Evolutionary conservation across 2,888 invertebrate species (phyloP), one percentile per base, ranked within the genome.

Genomic region (Tenthredo amoena): DNA sequence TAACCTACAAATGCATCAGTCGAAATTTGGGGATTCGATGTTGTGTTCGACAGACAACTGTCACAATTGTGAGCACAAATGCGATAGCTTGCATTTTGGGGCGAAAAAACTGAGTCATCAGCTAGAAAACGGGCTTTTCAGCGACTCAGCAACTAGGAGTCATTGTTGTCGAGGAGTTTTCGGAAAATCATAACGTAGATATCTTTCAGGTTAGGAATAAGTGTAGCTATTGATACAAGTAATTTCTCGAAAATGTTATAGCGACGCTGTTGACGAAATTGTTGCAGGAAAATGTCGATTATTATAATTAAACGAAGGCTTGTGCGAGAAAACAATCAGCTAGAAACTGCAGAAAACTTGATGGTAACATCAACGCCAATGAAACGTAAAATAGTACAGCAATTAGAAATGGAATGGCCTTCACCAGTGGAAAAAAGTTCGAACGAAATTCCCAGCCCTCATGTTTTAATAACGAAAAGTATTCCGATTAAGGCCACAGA

Each of bases 351-450:
- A 55, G 2, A 10, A 18, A 34, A 18, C 18, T 55, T 10, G 1
- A 55, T 77, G 7, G 34, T 77, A 77, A 77, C 77, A 2, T 77
- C 77, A 40, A 77, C 77, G 6, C 77, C 77, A 7, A 1, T 77
- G 34, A 77, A 26, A 43, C 31, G 26, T 5, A 55, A 18, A 6
- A 34, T 21, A 77, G 15, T n/a, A 5, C 9, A 55, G 31, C 31
- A n/a, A 34, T 3, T n/a, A n/a, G 21, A 15, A 34, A 31, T 34
- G 9, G 55, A 55, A 55, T 50, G 77, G 55, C 18, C 34, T 34
- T 77, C 55, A 4, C 34, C 77, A 7, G 47, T 77, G 9, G 55
- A 34, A 50, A 31, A 31, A n/a, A 55, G 34, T 34, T 34, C 77
- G 18, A 31, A 55, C 9, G 31, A 1, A 50, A 50, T 50, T 55